Evolutionary conservation across 2,888 invertebrate genomes (phyloP).

Genomic region (Mythimna impura): DNA sequence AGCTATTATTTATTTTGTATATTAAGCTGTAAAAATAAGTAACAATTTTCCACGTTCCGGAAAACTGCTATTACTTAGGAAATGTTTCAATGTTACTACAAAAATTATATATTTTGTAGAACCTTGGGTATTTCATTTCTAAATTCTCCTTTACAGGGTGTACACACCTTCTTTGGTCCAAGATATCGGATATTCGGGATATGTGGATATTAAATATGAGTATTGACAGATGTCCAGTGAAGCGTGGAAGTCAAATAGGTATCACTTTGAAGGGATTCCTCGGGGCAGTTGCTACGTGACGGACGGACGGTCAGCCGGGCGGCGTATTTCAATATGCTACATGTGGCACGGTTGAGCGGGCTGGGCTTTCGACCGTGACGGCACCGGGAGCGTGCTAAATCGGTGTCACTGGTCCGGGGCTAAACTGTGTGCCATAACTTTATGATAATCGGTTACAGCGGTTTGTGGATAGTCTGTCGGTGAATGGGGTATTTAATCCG

Average conservation of each 20-base stretch:
- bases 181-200: constrained; percentile 62
- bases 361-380: constrained; percentile 78
- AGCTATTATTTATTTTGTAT: constrained; percentile 37
- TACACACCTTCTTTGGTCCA: background rate
- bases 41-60: constrained; percentile 13
- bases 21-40: constrained; percentile 22
- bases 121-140: constrained; percentile 54
- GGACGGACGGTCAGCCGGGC: constrained; percentile 80
- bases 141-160: constrained; percentile 54
- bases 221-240: constrained; percentile 80
- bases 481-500: constrained; percentile 5
- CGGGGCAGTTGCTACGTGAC: constrained; percentile 80
- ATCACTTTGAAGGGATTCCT: constrained; percentile 82
- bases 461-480: constrained; percentile 15
- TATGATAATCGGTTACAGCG: constrained; percentile 33
- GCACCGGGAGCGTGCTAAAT: constrained; percentile 77
- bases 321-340: constrained; percentile 87
- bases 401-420: constrained; percentile 73
- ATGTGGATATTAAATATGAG: constrained; percentile 73
- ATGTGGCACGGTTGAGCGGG: constrained; percentile 77
- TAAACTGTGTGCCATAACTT: constrained; percentile 56
- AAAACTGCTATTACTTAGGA: constrained; percentile 21
- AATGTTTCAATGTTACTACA: constrained; percentile 34
- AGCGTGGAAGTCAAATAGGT: constrained; percentile 82
- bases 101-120: constrained; percentile 44